Conservation (phyloP, 2,113 vertebrate genomes). For the Pimephales promelas region DNA sequence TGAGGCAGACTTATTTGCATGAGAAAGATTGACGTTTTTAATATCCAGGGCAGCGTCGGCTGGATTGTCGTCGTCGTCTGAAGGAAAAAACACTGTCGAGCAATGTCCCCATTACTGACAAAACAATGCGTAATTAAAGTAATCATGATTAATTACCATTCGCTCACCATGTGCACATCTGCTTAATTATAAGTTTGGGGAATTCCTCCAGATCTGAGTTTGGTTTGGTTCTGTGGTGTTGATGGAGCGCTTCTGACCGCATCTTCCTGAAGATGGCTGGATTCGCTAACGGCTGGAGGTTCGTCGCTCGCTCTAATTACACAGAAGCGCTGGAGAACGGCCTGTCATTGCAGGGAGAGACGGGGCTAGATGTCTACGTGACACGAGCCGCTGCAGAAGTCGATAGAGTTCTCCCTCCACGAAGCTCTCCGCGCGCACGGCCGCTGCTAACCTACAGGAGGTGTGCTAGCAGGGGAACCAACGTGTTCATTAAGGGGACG, state of each 20-base stretch:
- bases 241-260: background rate
- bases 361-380: constrained; percentile 59
- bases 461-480: too few species aligned
- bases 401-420: constrained; percentile 60
- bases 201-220: constrained; percentile 14
- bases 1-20: constrained; percentile 64
- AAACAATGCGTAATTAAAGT: constrained; percentile 74
- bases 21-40: constrained; percentile 72
- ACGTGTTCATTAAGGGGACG: constrained; percentile 34
- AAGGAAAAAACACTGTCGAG: constrained; percentile 32
- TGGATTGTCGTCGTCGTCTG: constrained; percentile 55
- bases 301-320: constrained; percentile 59
- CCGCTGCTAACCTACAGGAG: too few species aligned
- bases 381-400: constrained; percentile 60
- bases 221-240: constrained; percentile 12
- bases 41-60: constrained; percentile 67
- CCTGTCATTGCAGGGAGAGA: constrained; percentile 63
- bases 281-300: background rate
- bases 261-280: too few species aligned
- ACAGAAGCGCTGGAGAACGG: constrained; percentile 64
- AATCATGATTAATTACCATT: constrained; percentile 72
- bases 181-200: constrained; percentile 69
- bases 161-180: constrained; percentile 67
- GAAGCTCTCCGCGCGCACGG: too few species aligned
- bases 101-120: constrained; percentile 61